A percentile compares a stretch with the other conserved stretches of the same genome.
Evolutionary conservation across 2,888 invertebrate species (phyloP).

Genomic region (Drosophila anomalata): DNA sequence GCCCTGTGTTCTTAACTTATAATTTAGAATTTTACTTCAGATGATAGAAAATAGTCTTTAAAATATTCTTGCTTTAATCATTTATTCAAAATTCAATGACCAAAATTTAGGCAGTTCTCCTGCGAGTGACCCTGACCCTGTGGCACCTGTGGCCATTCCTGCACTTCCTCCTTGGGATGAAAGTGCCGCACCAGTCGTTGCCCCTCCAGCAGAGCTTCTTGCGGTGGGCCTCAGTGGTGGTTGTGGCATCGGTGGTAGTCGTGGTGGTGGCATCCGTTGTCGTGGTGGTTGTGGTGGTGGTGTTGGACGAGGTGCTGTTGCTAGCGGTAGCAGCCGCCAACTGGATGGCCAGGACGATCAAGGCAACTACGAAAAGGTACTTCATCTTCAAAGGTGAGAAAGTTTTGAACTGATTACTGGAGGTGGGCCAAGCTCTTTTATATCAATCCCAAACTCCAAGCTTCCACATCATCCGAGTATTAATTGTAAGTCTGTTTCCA

Average conservation of each 20-base stretch:
- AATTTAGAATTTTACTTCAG: too few species aligned
- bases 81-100: too few species aligned
- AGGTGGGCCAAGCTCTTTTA: not conserved
- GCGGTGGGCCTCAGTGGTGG: not conserved
- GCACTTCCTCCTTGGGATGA: not conserved
- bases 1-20: too few species aligned
- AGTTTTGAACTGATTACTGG: not conserved
- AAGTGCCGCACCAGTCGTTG: conserved; percentile 20
- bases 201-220: conserved; percentile 8
- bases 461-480: not conserved
- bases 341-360: conserved; percentile 26
- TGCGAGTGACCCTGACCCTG: not conserved
- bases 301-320: not conserved
- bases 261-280: not conserved
- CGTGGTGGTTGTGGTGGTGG: conserved; percentile 2
- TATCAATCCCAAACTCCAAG: not conserved
- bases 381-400: conserved; percentile 23
- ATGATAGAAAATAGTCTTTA: too few species aligned
- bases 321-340: not conserved
- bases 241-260: conserved; percentile 8
- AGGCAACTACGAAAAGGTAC: conserved; percentile 10
- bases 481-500: not conserved
- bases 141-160: conserved; percentile 6
- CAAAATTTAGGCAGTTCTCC: too few species aligned
- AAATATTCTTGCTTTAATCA: too few species aligned